Conservation (phyloP, 1,140 invertebrate species). For the Pantala flavescens region DNA sequence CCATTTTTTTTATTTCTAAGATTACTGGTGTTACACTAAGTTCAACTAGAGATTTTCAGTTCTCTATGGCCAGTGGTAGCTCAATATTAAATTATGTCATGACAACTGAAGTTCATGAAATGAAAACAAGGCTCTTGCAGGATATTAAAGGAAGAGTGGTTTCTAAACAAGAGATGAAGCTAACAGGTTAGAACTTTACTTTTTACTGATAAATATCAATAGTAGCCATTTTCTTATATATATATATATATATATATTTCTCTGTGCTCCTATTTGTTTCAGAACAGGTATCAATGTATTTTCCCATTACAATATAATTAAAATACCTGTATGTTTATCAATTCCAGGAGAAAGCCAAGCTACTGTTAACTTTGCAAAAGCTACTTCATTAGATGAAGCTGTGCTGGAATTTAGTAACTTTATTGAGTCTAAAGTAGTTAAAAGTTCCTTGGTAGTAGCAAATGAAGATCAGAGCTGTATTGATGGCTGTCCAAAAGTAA, state of each 20-base stretch:
- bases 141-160: background rate
- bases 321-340: too few relatives aligned
- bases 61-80: background rate
- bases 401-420: background rate
- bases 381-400: background rate
- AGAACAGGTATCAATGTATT: too few relatives aligned
- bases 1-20: background rate
- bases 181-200: background rate
- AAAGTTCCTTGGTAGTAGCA: background rate
- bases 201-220: too few relatives aligned
- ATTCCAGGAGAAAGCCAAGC: too few relatives aligned
- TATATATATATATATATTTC: background rate
- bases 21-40: background rate
- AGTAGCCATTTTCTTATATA: background rate
- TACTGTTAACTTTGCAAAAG: too few relatives aligned
- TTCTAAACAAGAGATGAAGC: background rate
- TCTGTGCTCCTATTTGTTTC: too few relatives aligned
- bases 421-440: background rate
- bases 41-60: background rate
- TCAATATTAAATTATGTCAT: background rate
- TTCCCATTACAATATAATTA: too few relatives aligned
- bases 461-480: constrained; percentile 1
- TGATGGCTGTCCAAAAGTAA: constrained; percentile 21
- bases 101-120: background rate
- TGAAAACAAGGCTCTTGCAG: background rate